Percentiles rank a stretch among this genome's conserved stretches.
These are phyloP conservation scores for Emys orbicularis DNA, from an alignment of 2,797 vertebrate genomes.

Conservation along the genomic window DNA sequence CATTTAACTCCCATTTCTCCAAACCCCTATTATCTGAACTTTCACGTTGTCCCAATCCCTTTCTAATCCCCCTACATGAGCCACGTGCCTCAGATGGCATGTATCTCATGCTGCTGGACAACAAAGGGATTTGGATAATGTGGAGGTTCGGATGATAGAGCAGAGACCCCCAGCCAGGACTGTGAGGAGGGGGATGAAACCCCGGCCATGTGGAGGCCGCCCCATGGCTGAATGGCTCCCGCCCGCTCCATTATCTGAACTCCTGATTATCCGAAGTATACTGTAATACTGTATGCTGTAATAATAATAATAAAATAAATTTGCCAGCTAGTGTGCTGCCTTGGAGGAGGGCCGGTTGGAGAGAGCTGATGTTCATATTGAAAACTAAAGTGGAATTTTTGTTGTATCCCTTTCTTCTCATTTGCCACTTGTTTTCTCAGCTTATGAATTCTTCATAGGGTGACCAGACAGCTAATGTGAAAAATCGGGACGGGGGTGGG, in stretches of 20 bases:
- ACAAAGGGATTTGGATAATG: not conserved
- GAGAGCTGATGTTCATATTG: slow-evolving; percentile 50
- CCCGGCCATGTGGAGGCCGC: not conserved
- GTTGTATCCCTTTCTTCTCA: not conserved
- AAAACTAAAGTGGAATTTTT: slow-evolving; percentile 44
- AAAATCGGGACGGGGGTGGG: too few relatives aligned
- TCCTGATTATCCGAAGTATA: not conserved
- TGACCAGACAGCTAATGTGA: too few relatives aligned
- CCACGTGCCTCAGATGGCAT: not conserved
- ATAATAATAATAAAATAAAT: slow-evolving; percentile 51
- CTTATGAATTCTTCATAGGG: not conserved
- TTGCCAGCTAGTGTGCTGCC: slow-evolving; percentile 26
- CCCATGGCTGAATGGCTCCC: not conserved
- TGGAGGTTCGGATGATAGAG: not conserved
- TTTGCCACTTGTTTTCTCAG: slow-evolving; percentile 18
- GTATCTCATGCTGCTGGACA: not conserved
- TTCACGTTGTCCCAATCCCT: not conserved
- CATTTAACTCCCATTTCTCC: not conserved
- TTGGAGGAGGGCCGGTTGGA: slow-evolving; percentile 50
- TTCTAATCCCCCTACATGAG: not conserved
- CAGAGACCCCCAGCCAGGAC: not conserved
- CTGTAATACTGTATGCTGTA: not conserved
- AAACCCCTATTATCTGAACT: not conserved
- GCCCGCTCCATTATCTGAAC: not conserved
- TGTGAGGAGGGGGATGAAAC: not conserved